Percentiles rank a stretch among this genome's conserved stretches.
Conservation (phyloP, 2,888 invertebrate species). For the Thecocarcelia acutangulata region DNA sequence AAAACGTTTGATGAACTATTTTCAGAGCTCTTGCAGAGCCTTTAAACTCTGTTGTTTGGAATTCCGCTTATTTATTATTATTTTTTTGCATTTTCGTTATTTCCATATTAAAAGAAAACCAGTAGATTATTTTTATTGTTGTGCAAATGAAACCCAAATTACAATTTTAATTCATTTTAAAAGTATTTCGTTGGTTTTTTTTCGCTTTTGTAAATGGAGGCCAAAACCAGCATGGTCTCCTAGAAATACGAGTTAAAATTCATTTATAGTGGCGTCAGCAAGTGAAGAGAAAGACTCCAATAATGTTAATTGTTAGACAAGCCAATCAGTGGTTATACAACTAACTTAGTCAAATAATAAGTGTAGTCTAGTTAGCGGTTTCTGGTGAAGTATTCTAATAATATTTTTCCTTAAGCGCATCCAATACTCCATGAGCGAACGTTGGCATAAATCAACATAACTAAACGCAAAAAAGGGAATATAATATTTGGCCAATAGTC, state of each 20-base stretch:
- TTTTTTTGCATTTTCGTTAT: slow-evolving; percentile 10
- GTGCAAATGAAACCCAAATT: slow-evolving; percentile 43
- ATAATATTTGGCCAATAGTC: no score
- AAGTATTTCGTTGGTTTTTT: slow-evolving; percentile 13
- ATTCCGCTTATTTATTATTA: slow-evolving; percentile 1
- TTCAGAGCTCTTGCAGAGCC: slow-evolving; percentile 51
- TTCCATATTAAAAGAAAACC: slow-evolving; percentile 50
- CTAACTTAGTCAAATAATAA: neutral
- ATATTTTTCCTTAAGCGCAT: no score
- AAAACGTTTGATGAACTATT: slow-evolving; percentile 30
- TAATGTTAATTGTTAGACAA: slow-evolving; percentile 41
- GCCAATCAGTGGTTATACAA: slow-evolving; percentile 21
- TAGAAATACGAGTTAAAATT: neutral
- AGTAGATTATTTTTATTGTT: slow-evolving; percentile 42
- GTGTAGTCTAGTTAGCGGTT: neutral
- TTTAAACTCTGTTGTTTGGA: neutral
- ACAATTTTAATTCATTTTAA: slow-evolving; percentile 54
- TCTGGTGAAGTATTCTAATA: no score
- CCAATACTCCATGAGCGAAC: no score
- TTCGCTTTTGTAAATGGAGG: slow-evolving; percentile 12
- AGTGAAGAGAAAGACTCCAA: slow-evolving; percentile 1
- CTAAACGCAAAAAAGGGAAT: no score
- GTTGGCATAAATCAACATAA: no score
- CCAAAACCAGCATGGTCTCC: slow-evolving; percentile 57
- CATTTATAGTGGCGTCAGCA: slow-evolving; percentile 3